phyloP scores from a whole-genome alignment of 2,888 invertebrate species.

The Dimorphilus gyrociliatus region DNA sequence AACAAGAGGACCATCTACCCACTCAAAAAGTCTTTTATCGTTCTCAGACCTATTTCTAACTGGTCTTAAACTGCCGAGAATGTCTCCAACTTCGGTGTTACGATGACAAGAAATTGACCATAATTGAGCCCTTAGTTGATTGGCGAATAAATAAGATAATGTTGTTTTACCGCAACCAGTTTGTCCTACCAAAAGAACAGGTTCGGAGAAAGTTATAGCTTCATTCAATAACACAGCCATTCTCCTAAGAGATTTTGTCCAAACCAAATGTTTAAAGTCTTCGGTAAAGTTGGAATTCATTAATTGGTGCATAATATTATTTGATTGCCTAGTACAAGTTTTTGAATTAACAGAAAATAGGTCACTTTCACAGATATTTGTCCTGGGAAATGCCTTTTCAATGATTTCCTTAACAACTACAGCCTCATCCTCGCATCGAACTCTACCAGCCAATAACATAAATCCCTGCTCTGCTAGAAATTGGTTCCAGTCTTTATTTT shows the following conservation, averaged over 20 bases:
- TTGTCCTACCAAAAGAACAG: conserved; percentile 84
- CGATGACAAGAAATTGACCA: conserved; percentile 88
- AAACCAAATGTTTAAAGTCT: conserved; percentile 64
- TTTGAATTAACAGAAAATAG: no score
- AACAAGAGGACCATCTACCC: conserved; percentile 91
- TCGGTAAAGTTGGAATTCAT: conserved; percentile 3
- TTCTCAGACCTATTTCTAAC: conserved; percentile 42
- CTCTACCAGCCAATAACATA: conserved; percentile 76
- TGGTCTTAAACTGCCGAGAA: conserved; percentile 83
- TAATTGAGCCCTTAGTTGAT: conserved; percentile 45
- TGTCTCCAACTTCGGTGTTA: conserved; percentile 95
- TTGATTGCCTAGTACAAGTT: no score
- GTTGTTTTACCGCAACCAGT: conserved; percentile 95
- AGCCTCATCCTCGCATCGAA: conserved; percentile 65
- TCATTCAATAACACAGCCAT: conserved; percentile 48
- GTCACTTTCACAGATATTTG: conserved; percentile 3
- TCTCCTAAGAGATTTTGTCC: conserved; percentile 76
- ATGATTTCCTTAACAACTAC: conserved; percentile 58
- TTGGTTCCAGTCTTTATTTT: conserved; percentile 96
- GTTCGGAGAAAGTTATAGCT: conserved; percentile 76
- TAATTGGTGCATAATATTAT: conserved; percentile 5
- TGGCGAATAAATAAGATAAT: conserved; percentile 70
- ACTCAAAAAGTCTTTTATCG: conserved; percentile 58
- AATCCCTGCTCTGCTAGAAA: conserved; percentile 76
- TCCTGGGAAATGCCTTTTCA: conserved; percentile 19